Evolutionary conservation across 1,140 invertebrate species (phyloP).

Genomic region (Cotesia chilonis): DNA sequence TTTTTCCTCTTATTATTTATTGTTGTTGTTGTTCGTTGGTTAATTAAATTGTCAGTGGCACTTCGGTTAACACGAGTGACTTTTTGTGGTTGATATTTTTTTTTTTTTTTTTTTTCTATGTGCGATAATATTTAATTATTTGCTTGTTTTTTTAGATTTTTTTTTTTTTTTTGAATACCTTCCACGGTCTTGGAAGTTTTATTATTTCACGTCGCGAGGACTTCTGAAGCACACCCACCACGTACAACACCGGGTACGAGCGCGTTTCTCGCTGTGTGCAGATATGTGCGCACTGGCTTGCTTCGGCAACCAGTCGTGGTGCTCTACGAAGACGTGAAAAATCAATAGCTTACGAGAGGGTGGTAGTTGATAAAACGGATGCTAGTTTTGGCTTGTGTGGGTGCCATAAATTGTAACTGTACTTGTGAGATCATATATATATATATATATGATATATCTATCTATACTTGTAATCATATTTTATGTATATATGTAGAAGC

Average conservation of each 20-base stretch:
- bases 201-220: slow-evolving; percentile 10
- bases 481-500: too few species aligned
- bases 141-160: too few species aligned
- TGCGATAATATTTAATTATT: too few species aligned
- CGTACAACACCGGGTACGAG: slow-evolving; percentile 10
- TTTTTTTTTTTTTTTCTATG: too few species aligned
- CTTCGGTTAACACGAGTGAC: too few species aligned
- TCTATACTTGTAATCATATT: too few species aligned
- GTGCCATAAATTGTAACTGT: slow-evolving; percentile 19
- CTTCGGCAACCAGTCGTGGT: not conserved
- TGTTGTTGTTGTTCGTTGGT: too few species aligned
- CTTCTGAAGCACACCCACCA: slow-evolving; percentile 13
- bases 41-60: too few species aligned
- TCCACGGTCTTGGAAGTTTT: not conserved
- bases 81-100: too few species aligned
- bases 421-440: slow-evolving; percentile 9
- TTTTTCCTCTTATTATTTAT: not conserved
- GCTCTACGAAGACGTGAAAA: slow-evolving; percentile 5
- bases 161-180: too few species aligned
- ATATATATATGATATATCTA: slow-evolving; percentile 5
- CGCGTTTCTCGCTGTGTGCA: slow-evolving; percentile 11
- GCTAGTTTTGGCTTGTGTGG: not conserved
- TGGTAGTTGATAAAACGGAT: slow-evolving; percentile 11
- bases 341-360: slow-evolving; percentile 16
- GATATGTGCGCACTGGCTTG: slow-evolving; percentile 24